Base-by-base conservation (phyloP, 2,113 vertebrate genomes). In the Sphaerodactylus townsendi region DNA sequence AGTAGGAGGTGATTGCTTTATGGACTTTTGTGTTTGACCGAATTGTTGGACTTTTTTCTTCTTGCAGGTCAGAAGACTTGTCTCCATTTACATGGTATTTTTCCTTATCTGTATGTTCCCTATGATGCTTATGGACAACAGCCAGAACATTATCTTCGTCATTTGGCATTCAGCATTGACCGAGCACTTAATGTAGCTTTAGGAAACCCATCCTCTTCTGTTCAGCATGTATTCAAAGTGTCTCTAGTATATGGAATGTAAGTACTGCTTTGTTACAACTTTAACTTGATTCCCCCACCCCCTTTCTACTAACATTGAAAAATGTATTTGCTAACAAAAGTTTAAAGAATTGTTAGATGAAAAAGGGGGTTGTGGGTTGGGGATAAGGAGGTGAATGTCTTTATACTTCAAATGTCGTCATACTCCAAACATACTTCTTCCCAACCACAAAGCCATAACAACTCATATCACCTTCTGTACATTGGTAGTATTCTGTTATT, bases 101-200 rank as follows among this genome's bases (percentile, higher is more conserved):
- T 99, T 93, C 99, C 99, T 87, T 99, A 99, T 95, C 94, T 99
- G 94, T 99, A 98, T 70, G 96, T 99, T 74, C 98, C 97, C 0
- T 99, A 98, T 0, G 98, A 99, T 92, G 98, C 97, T 77, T 93
- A 95, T 84, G 96, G 96, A 84, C 97, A 97, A 90, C 95, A 96
- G 87, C 94, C 97, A 37, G 98, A 99, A 75, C 95, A 93, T 89
- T 96, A 98, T 96, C 96, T 99, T 92, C 97, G 96, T 73, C 98
- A 98, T 94, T 95, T 99, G 95, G 98, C 99, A 17, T 97, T 98
- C 96, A 99, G 99, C 96, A 98, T 99, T 85, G 99, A 99, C 97
- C 95, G 98, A 89, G 98, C 99, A 86, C 96, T 99, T 93, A 99
- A 99, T 78, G 97, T 99, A 86, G 96, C 98, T 95, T 97, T 99